Conservation (phyloP, 2,888 invertebrate species). For the Patella pellucida region DNA sequence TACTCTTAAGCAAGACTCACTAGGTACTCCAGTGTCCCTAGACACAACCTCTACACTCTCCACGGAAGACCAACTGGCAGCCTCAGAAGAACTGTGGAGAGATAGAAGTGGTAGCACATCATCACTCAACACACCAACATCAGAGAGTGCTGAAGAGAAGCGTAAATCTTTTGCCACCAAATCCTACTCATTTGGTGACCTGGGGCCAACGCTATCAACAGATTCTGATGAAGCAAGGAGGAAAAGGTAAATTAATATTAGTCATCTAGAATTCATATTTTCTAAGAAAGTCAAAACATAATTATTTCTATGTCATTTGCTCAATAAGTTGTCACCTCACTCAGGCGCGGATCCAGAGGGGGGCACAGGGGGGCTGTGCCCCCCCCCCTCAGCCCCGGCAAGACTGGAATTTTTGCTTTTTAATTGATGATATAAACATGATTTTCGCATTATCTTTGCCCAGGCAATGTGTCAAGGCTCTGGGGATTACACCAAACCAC, state of each 20-base stretch:
- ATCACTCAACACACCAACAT: conserved; percentile 36
- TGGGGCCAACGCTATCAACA: conserved; percentile 41
- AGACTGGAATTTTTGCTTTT: no score
- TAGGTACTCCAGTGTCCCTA: conserved; percentile 33
- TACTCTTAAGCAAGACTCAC: conserved; percentile 32
- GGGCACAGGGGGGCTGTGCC: no score
- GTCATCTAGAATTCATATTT: no score
- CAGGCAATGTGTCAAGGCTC: no score
- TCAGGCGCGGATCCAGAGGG: no score
- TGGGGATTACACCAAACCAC: no score
- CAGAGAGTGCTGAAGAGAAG: conserved; percentile 36
- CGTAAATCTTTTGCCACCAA: conserved; percentile 45
- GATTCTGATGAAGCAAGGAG: conserved; percentile 41
- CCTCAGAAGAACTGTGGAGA: conserved; percentile 46
- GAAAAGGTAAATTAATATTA: conserved; percentile 29
- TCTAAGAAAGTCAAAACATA: no score
- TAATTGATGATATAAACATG: no score
- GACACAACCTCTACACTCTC: conserved; percentile 42
- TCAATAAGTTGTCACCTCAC: no score
- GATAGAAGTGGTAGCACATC: conserved; percentile 45
- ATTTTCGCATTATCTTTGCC: no score
- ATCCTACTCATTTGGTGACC: conserved; percentile 50
- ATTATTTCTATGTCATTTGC: no score
- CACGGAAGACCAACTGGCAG: conserved; percentile 44
- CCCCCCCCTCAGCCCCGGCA: no score